Evolutionary conservation across 1,140 invertebrate genomes (phyloP), one percentile per base, ranked within the genome.

Genomic region (Drosophila dunni): DNA sequence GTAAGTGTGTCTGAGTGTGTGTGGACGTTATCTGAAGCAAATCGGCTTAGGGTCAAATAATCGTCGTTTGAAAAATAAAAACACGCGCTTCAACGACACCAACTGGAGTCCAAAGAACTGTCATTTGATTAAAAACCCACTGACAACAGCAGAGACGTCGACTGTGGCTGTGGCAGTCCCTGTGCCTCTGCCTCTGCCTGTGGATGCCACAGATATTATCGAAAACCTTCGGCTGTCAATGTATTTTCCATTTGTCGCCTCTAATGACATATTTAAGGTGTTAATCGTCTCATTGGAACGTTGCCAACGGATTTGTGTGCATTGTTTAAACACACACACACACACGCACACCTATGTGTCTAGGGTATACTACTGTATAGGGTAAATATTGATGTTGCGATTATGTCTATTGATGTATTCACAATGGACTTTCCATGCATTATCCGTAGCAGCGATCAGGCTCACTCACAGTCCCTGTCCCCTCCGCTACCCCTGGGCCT

Each of bases 191-290:
- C 24, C 24, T 24, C 24, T 81, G 63, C 6, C 24, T 81, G 63
- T 68, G 63, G 70, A 63, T 66, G 71, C 73, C 74, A 82, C 62
- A 71, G 75, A 81, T 77, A 63, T 64, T 53, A 69, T 73, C 79
- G 68, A 58, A 29, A 50, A 68, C 62, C 45, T 78, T 66, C 67
- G 53, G 64, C 75, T 88, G 83, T 86, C 83, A 88, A 79, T 86
- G 61, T 79, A 76, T 79, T 83, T 79, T 84, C 81, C 84, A 84
- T 88, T 88, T 84, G 79, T 83, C 84, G 84, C 84, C 80, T 89
- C 84, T 89, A 88, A 88, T 88, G 84, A 88, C 84, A 88, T 88
- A 89, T 88, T 88, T 88, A 73, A 88, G 84, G 84, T 84, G 84
- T 88, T 88, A 88, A 88, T 88, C 84, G 84, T 81, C 78, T 89